Evolutionary conservation across 2,797 vertebrate species (phyloP).

Genomic region (Cryptoblepharus egeriae): DNA sequence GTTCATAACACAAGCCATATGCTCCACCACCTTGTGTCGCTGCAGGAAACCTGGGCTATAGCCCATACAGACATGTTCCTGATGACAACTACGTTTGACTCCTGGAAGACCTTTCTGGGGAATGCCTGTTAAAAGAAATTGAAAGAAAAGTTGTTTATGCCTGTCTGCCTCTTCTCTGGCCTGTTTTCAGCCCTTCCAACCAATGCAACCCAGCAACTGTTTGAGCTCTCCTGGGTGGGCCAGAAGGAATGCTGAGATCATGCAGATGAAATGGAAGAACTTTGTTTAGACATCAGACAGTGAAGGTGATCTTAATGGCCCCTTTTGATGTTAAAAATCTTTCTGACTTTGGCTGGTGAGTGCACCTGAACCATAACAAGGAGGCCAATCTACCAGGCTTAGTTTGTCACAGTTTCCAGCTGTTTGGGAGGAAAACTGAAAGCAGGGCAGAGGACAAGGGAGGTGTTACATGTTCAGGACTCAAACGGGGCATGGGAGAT

Average conservation of each 20-base stretch:
- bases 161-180: too few relatives aligned
- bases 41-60: neutral
- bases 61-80: neutral
- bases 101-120: neutral
- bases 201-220: neutral
- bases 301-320: neutral
- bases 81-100: neutral
- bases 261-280: neutral
- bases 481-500: neutral
- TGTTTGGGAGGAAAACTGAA: neutral
- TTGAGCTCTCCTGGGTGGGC: conserved; percentile 23
- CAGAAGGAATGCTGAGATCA: neutral
- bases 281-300: neutral
- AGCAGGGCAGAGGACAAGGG: too few relatives aligned
- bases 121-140: neutral
- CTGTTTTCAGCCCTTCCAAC: neutral
- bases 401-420: neutral
- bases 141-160: too few relatives aligned
- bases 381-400: neutral
- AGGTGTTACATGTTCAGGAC: neutral
- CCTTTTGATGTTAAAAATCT: conserved; percentile 5
- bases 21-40: neutral
- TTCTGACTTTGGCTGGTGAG: neutral
- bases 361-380: neutral
- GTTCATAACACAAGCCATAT: neutral